These are phyloP conservation scores for Phytoseiulus persimilis DNA, from an alignment of 2,888 invertebrate genomes.

Conservation along the genomic window DNA sequence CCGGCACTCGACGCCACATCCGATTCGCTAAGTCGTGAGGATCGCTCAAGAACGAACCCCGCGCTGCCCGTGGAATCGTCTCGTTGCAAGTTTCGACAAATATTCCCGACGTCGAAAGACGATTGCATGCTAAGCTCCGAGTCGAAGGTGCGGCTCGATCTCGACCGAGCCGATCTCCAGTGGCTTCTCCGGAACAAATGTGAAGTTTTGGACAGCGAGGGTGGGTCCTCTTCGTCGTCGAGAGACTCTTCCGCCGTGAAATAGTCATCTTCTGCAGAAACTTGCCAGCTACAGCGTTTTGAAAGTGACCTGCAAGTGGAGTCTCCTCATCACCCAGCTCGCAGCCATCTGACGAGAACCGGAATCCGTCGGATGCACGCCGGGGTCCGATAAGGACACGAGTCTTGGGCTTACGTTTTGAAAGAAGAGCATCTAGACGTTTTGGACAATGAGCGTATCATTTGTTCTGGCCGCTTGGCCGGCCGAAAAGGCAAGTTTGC, in stretches of 20 bases:
- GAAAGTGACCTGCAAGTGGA: not conserved
- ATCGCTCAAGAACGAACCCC: constrained; percentile 19
- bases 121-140: constrained; percentile 22
- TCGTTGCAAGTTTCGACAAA: not conserved
- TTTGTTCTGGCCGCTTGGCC: not conserved
- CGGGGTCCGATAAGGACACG: too few relatives aligned
- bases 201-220: not conserved
- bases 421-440: constrained; percentile 15
- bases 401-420: constrained; percentile 12
- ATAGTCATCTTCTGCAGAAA: constrained; percentile 42
- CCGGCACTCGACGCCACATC: constrained; percentile 31
- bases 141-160: constrained; percentile 29
- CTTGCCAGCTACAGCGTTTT: constrained; percentile 17
- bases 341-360: too few relatives aligned
- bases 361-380: too few relatives aligned
- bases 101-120: not conserved
- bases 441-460: not conserved
- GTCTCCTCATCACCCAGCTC: too few relatives aligned
- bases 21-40: constrained; percentile 8
- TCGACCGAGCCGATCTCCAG: constrained; percentile 22
- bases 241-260: constrained; percentile 44
- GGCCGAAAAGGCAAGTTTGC: not conserved
- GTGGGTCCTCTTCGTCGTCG: constrained; percentile 40
- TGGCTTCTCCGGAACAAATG: not conserved
- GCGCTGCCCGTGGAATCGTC: constrained; percentile 29